Evolutionary conservation across 2,113 vertebrate genomes (phyloP), one percentile per base, ranked within the genome.

Genomic region (Tauraco erythrolophus): DNA sequence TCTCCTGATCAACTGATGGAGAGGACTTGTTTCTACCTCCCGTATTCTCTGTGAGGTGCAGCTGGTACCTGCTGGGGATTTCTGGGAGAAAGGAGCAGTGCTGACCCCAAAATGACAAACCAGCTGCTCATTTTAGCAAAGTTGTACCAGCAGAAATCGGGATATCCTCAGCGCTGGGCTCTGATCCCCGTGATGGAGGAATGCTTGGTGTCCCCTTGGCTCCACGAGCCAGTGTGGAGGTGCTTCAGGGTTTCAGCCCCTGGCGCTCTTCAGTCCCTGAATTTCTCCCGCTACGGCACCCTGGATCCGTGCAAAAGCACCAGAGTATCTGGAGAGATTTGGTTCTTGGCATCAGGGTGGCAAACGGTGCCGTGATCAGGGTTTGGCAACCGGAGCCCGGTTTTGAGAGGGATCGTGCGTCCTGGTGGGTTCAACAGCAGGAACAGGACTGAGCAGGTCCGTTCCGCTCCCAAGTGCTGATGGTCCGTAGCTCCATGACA

Each of bases 261-360:
- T 27, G 43, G 9, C 14, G 14, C n/a, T 46, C 41, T n/a, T 46
- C 16, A 51, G 12, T 25, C 54, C n/a, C 8, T 24, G 35, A 82
- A 8, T 81, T 56, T 62, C 41, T 62, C 11, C 23, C 11, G 4
- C 23, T 33, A 3, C 37, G 35, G 8, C 41, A 30, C 33, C 50
- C 62, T 33, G 45, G 33, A 35, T n/a, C 35, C 4, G 0, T 39
- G 19, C 14, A n/a, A 37, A 50, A 13, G 15, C 6, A 18, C 25
- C 24, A 27, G 0, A 0, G 13, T 25, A 37, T 45, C 43, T 6
- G 3, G 43, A 39, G 13, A 35, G 50, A 12, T n/a, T 66, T 58
- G 7, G 10, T 15, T 35, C 35, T 72, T 50, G 22, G 2, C 37
- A 33, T 14, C 6, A 18, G 18, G 30, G 58, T 75, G 54, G 46